Evolutionary conservation across 2,797 vertebrate species (phyloP).

Genomic region (Channallabes apus): DNA sequence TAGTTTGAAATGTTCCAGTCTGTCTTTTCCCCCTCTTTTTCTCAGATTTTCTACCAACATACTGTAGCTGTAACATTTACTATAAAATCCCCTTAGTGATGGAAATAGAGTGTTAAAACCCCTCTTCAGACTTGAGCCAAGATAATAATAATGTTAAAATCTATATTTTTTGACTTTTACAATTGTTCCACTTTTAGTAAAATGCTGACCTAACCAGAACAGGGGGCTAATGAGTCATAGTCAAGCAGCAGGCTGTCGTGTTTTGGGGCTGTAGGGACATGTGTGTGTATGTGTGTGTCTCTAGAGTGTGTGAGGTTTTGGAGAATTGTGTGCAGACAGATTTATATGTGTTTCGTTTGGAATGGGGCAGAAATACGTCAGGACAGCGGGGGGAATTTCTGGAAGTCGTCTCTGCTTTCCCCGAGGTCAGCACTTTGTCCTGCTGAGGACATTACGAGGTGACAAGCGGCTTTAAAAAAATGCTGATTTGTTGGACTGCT

Average conservation of each 20-base stretch:
- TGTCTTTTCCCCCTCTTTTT: neutral
- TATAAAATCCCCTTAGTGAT: constrained; percentile 11
- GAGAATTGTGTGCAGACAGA: constrained; percentile 73
- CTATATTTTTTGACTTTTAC: neutral
- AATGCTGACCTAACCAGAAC: neutral
- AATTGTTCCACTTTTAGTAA: neutral
- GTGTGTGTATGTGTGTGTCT: constrained; percentile 25
- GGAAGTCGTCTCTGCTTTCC: constrained; percentile 54
- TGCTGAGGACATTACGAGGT: constrained; percentile 72
- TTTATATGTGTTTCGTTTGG: constrained; percentile 76
- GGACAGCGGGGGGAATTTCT: constrained; percentile 63
- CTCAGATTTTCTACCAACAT: neutral
- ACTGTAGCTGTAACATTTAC: neutral
- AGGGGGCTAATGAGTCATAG: constrained; percentile 9
- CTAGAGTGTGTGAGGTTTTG: constrained; percentile 48
- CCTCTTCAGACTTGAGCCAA: neutral
- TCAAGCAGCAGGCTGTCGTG: neutral
- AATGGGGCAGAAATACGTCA: constrained; percentile 72
- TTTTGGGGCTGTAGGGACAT: constrained; percentile 13
- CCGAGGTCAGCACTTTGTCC: constrained; percentile 76
- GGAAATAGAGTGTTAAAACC: neutral
- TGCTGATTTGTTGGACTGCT: constrained; percentile 60
- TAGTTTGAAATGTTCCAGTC: neutral
- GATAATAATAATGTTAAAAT: neutral
- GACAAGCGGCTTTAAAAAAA: constrained; percentile 76